Base-by-base conservation (phyloP, 2,113 vertebrate genomes). In the Gobio gobio region DNA sequence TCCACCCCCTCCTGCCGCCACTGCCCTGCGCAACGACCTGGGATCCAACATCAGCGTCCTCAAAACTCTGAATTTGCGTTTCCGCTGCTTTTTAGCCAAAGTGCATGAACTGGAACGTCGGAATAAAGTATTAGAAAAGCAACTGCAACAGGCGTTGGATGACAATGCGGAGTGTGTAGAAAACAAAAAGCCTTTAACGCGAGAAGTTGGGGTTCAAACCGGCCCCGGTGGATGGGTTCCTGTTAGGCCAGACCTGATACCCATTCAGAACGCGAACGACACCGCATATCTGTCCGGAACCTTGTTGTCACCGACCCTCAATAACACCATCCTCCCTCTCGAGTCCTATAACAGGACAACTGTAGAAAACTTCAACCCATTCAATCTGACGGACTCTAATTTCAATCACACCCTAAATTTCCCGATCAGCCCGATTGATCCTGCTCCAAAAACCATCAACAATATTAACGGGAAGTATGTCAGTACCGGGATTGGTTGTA, bases 31-130 rank as follows among this genome's bases (percentile, higher is more conserved):
- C 29, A 94, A 96, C 85, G 96, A 97, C 90, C 88, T 97, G 89
- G 96, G 96, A 0, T 97, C 96, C 88, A 96, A 97, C 91, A 97
- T 97, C 89, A 95, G 95, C 86, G 95, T 96, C 26, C 91, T 97
- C 56, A 97, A 97, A 91, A 96, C 96, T 14, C 94, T 96, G 63
- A 97, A 97, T 89, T 92, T 97, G 89, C 95, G 96, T 2, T 96
- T 97, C 91, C 94, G 96, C 86, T 97, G 96, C 92, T 97, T 97
- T 82, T 83, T 97, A 86, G 96, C 96, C 83, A 96, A 96, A 86
- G 96, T 97, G 76, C 96, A 97, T 78, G 96, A 97, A 85, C 91
- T 97, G 86, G 96, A 97, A 91, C 94, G 96, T 75, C 91, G 96
- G 78, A 97, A 97, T 90, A 95, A 95, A 88, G 93, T 95, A 10